Conservation (phyloP, 1,140 invertebrate species). For the Brachionus paranguensis region DNA sequence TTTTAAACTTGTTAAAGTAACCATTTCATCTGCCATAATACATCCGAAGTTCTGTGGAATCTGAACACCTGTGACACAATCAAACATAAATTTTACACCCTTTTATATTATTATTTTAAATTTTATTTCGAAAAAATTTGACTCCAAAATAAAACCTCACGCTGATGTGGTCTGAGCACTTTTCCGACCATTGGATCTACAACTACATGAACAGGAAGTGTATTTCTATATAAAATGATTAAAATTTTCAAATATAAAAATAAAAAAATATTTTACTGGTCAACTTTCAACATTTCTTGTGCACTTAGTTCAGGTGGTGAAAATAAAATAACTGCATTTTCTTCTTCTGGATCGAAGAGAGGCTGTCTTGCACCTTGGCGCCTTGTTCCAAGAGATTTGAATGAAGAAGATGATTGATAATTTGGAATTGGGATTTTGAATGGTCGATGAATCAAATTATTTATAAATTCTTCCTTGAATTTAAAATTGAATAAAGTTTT, state of each 20-base stretch:
- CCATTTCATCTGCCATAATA: conserved; percentile 99
- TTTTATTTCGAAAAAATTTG: not conserved
- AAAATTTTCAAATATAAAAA: not conserved
- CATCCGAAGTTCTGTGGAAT: conserved; percentile 83
- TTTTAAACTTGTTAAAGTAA: not conserved
- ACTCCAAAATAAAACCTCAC: conserved; percentile 63
- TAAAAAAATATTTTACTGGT: conserved; percentile 56
- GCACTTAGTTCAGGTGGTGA: conserved; percentile 71
- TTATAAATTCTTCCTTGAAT: conserved; percentile 29
- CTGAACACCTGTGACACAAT: conserved; percentile 85
- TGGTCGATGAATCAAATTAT: not conserved
- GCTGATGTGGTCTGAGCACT: conserved; percentile 90
- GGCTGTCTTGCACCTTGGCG: conserved; percentile 66
- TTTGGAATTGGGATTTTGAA: conserved; percentile 40
- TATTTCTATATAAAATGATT: conserved; percentile 53
- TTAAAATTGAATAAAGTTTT: not conserved
- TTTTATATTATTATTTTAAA: conserved; percentile 44
- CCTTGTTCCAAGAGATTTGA: conserved; percentile 67
- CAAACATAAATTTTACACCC: conserved; percentile 99
- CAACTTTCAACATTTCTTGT: conserved; percentile 74
- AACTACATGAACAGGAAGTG: conserved; percentile 74
- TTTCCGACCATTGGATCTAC: conserved; percentile 85
- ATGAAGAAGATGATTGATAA: conserved; percentile 55
- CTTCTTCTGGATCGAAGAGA: conserved; percentile 85
- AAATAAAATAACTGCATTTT: conserved; percentile 85